phyloP scores from a whole-genome alignment of 2,888 invertebrate species.

The Shargacucullia verbasci region DNA sequence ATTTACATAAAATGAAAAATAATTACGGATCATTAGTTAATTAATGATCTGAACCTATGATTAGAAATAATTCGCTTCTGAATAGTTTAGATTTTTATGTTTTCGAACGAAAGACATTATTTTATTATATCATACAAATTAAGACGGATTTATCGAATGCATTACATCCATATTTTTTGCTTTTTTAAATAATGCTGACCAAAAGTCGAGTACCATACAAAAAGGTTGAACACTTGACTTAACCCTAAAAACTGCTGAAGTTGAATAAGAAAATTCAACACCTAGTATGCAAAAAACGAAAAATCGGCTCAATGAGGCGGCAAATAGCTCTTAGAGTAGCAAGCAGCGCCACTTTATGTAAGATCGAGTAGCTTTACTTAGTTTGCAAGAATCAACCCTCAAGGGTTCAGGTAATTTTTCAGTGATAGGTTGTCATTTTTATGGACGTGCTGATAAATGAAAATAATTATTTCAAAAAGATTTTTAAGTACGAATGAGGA shows the following conservation, averaged over 20 bases:
- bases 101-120: too few species aligned
- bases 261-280: conserved; percentile 14
- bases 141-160: too few species aligned
- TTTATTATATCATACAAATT: too few species aligned
- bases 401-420: not conserved
- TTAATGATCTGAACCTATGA: too few species aligned
- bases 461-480: too few species aligned
- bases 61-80: too few species aligned
- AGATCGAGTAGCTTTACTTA: conserved; percentile 3
- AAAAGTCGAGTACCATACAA: conserved; percentile 13
- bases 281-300: conserved; percentile 33
- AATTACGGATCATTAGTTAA: too few species aligned
- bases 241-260: conserved; percentile 18
- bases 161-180: too few species aligned
- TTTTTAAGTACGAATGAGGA: too few species aligned
- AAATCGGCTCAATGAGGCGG: conserved; percentile 23
- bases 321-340: conserved; percentile 31
- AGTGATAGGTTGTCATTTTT: too few species aligned
- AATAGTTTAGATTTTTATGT: too few species aligned
- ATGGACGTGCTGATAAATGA: too few species aligned
- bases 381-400: not conserved
- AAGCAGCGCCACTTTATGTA: conserved; percentile 4
- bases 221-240: conserved; percentile 28
- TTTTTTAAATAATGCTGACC: conserved; percentile 20
- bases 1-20: conserved; percentile 9